Evolutionary conservation across 2,113 vertebrate genomes (phyloP).

Genomic region (Poeciliopsis occidentalis): DNA sequence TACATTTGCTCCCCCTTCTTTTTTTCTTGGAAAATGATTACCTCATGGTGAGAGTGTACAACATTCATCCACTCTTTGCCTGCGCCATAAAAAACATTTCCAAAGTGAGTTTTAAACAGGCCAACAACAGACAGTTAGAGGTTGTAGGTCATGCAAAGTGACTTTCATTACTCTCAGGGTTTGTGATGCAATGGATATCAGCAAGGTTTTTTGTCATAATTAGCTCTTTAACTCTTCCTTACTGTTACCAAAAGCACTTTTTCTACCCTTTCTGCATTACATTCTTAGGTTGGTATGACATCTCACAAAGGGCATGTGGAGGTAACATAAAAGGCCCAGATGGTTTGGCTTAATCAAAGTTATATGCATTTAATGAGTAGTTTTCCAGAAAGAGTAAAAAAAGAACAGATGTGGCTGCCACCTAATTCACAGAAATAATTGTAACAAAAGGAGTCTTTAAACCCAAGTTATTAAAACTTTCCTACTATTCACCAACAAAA

Average conservation of each 20-base stretch:
- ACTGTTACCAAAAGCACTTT: not conserved
- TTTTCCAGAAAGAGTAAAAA: not conserved
- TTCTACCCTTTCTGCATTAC: not conserved
- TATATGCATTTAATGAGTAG: not conserved
- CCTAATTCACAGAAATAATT: conserved; percentile 1
- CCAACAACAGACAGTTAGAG: not conserved
- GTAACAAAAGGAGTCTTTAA: not conserved
- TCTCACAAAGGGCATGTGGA: not conserved
- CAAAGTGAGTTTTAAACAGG: not conserved
- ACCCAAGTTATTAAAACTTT: not conserved
- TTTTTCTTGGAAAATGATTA: not conserved
- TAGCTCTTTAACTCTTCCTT: not conserved
- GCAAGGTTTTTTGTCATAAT: not conserved
- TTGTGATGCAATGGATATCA: not conserved
- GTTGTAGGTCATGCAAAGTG: not conserved
- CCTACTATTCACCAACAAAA: not conserved
- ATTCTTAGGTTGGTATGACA: not conserved
- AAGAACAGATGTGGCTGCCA: not conserved
- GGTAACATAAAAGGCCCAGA: not conserved
- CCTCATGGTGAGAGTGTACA: not conserved
- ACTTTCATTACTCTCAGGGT: not conserved
- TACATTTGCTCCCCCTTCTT: not conserved
- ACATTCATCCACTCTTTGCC: not conserved
- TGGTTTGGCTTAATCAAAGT: not conserved
- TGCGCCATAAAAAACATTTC: not conserved